Base-by-base conservation (phyloP, 2,113 vertebrate genomes). In the Heterotis niloticus region DNA sequence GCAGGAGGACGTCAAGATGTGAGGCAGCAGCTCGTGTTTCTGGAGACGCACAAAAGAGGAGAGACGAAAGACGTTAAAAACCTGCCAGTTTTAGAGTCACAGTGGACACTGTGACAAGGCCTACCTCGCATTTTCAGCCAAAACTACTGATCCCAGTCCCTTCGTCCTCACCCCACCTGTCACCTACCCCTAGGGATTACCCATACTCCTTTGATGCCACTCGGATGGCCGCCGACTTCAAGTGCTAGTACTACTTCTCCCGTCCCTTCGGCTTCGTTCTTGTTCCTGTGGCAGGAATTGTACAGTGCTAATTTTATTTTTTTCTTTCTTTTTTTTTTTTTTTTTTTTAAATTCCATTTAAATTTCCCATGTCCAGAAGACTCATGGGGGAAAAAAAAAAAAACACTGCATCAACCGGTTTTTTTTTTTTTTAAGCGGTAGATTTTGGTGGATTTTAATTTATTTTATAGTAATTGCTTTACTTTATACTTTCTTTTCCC, bases 1-100 rank as follows among this genome's bases (percentile, higher is more conserved):
- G 84, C 94, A 97, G 81, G 97, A 99, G 81, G 97, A 99, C 67
- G 93, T 98, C 85, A 99, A 99, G 87, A 94, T 99, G 80, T 92
- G 87, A 91, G 76, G 9, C 9, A 59, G 44, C 59, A 17, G 52
- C 16, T 56, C 26, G 26, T 67, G 1, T 78, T 59, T 56, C 52
- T 54, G 65, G 76, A 68, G 76, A 67, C 64, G 64, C 76, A 77
- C 71, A 80, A 85, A 84, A 80, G 64, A 75, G 86, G 82, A 79
- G 80, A 82, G 57, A 80, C 83, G 81, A 85, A 83, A 76, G 14
- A 77, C 86, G 82, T 86, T 51, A 78, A 28, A 77, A 82, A 90
- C 88, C 89, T 92, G 89, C 88, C 88, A 88, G 84, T 85, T 85
- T 76, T 85, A 79, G 87, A 88, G 75, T 76, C 75, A 77, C 83